A percentile compares a stretch with the other conserved stretches of the same genome.
phyloP scores from a whole-genome alignment of 2,888 invertebrate species.

The Abscondita cerata region DNA sequence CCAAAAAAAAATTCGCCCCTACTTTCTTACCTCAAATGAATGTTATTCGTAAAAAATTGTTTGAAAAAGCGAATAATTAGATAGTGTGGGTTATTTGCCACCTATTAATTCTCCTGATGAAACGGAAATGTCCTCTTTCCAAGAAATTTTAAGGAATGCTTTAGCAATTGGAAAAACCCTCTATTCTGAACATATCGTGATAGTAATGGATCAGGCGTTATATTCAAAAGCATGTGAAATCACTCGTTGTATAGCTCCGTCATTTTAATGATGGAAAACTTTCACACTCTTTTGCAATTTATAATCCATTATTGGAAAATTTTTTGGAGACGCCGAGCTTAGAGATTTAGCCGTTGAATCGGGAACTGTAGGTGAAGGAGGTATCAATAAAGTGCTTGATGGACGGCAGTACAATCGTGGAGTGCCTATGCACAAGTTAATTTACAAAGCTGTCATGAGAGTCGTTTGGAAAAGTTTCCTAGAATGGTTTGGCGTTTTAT shows the following conservation, averaged over 20 bases:
- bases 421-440: background rate
- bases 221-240: background rate
- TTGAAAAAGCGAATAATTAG: background rate
- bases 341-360: constrained; percentile 7
- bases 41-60: background rate
- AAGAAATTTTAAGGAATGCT: background rate
- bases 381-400: background rate
- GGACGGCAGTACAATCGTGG: constrained; percentile 9
- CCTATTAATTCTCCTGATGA: background rate
- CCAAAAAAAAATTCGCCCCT: background rate
- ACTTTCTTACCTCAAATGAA: background rate
- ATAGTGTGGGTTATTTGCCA: background rate
- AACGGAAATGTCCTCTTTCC: background rate
- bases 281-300: constrained; percentile 8
- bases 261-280: too few relatives aligned
- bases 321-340: background rate
- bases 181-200: background rate
- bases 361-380: background rate
- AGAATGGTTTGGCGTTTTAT: background rate
- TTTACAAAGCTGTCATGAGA: background rate
- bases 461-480: constrained; percentile 3
- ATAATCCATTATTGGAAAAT: background rate
- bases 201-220: background rate
- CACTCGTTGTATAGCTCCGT: too few relatives aligned
- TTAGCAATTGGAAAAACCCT: background rate